phyloP scores from a whole-genome alignment of 2,113 vertebrate genomes.

The Ailuropoda melanoleuca region DNA sequence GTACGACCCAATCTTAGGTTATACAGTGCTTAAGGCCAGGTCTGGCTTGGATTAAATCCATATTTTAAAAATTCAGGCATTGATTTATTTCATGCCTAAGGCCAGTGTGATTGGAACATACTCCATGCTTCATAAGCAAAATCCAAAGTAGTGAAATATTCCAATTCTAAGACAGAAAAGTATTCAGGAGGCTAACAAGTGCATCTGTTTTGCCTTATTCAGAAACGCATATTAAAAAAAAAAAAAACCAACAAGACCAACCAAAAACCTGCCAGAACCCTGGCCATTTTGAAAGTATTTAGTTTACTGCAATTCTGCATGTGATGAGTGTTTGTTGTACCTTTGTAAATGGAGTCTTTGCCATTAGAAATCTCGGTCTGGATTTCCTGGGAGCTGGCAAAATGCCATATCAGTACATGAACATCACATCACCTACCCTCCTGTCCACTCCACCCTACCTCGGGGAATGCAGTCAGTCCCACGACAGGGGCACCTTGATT shows the following conservation, averaged over 20 bases:
- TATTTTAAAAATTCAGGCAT: constrained; percentile 57
- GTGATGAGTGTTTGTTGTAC: background rate
- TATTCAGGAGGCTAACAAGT: constrained; percentile 56
- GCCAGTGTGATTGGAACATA: constrained; percentile 40
- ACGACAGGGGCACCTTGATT: background rate
- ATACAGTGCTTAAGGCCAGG: background rate
- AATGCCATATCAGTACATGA: background rate
- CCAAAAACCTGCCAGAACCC: background rate
- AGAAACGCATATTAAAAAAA: background rate
- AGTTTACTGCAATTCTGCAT: background rate
- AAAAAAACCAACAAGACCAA: background rate
- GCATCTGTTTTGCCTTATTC: background rate
- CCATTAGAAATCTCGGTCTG: background rate
- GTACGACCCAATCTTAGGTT: constrained; percentile 9
- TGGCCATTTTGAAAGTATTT: background rate
- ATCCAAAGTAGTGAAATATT: constrained; percentile 33
- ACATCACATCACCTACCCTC: background rate
- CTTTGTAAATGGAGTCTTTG: background rate
- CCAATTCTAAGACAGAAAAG: constrained; percentile 35
- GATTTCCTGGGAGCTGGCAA: background rate
- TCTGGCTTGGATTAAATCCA: constrained; percentile 48
- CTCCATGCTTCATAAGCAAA: constrained; percentile 49
- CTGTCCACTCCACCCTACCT: background rate
- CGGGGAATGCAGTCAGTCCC: background rate
- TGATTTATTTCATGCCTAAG: constrained; percentile 60